Evolutionary conservation across 2,113 vertebrate genomes (phyloP), one percentile per base, ranked within the genome.

Genomic region (Sceloporus tristichus): DNA sequence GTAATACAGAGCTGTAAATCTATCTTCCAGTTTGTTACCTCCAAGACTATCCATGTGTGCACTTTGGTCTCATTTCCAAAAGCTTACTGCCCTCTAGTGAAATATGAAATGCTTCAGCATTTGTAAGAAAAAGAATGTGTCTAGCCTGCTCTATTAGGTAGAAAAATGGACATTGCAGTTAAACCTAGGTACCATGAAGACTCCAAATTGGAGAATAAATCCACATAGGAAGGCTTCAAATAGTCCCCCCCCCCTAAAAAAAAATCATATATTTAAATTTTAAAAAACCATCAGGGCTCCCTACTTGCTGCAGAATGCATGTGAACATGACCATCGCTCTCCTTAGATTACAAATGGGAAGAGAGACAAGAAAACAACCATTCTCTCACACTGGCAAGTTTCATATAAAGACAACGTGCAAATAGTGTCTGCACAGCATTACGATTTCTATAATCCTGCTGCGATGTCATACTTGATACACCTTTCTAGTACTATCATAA

Each of bases 71-170:
- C 16, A 77, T 79, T 84, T 27, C 76, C 84, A 68, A 85, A 79
- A 68, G n/a, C 19, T 76, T 80, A 65, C 85, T 90, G 89, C 89
- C 76, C 68, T 76, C 89, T 84, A 79, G 81, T 40, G 89, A 79
- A 11, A 8, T 48, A 38, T 77, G 62, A 68, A 84, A 83, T 66
- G 42, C 29, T 87, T 87, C 25, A 23, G 16, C 27, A 54, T 42
- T 42, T 2, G 1, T 13, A 66, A 79, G 62, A 75, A n/a, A 80
- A 62, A 62, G 59, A 9, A 27, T 68, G 66, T 23, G 66, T 23
- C 25, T 16, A 23, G 66, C 9, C 23, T 68, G 66, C 66, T 68
- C 7, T 68, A 25, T 68, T 27, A 68, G 27, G 66, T 25, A 8
- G 66, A 25, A 27, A 27, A 68, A 68, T 27, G 6, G 25, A 27